Conservation (phyloP, 2,113 vertebrate genomes). For the Crotophaga sulcirostris region DNA sequence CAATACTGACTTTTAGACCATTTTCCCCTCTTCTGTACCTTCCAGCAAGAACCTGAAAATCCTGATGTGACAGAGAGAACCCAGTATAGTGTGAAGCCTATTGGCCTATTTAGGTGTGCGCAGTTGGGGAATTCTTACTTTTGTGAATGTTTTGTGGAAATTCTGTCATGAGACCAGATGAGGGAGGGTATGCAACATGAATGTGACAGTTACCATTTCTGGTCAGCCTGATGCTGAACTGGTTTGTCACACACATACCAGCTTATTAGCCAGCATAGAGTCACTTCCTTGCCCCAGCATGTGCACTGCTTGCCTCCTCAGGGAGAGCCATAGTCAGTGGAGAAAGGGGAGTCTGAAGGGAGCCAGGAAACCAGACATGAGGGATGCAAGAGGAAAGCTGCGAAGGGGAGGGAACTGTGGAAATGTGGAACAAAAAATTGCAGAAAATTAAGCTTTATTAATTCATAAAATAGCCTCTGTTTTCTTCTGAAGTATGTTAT, state of each 20-base stretch:
- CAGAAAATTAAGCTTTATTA: not conserved
- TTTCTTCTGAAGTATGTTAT: not conserved
- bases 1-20: not conserved
- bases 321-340: accelerated
- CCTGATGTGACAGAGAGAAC: not conserved
- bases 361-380: accelerated
- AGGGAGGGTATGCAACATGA: accelerated
- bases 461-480: not conserved
- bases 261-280: not conserved
- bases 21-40: not conserved
- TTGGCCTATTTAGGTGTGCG: not conserved
- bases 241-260: not conserved
- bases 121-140: not conserved
- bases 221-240: accelerated
- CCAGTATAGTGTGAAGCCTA: not conserved
- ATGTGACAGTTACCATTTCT: accelerated
- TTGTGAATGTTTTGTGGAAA: not conserved
- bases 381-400: not conserved
- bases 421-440: not conserved
- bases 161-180: not conserved
- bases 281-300: not conserved
- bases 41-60: not conserved
- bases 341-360: not conserved
- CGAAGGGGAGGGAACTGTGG: not conserved
- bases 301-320: not conserved